phyloP scores from a whole-genome alignment of 92 coral and sea anemone genomes.

The Ricordea florida region DNA sequence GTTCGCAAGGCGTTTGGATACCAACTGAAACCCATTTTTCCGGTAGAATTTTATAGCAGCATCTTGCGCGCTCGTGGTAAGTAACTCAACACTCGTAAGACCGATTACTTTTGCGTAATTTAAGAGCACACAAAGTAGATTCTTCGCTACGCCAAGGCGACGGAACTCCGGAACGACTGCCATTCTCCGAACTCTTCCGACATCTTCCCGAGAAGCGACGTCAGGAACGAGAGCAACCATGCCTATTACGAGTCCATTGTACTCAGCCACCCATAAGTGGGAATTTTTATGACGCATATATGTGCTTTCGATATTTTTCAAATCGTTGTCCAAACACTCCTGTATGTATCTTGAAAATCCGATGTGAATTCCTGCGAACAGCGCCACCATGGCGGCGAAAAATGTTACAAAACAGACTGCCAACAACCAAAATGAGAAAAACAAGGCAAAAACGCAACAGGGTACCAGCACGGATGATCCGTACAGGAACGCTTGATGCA shows the following conservation, averaged over 20 bases:
- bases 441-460: background rate
- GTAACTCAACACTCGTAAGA: background rate
- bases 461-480: background rate
- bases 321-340: conserved; percentile 3
- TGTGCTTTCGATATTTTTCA: background rate
- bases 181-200: conserved; percentile 41
- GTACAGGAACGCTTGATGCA: background rate
- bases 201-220: background rate
- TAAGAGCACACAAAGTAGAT: background rate
- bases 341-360: conserved; percentile 35
- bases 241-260: background rate
- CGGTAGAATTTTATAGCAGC: conserved; percentile 32
- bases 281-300: conserved; percentile 1
- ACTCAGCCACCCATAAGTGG: conserved; percentile 41
- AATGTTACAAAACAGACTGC: background rate
- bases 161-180: conserved; percentile 40
- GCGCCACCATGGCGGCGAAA: background rate
- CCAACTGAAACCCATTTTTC: conserved; percentile 12
- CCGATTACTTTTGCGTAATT: background rate
- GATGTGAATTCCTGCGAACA: conserved; percentile 1
- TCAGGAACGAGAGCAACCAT: conserved; percentile 40
- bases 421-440: background rate
- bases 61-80: conserved; percentile 40
- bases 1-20: conserved; percentile 13
- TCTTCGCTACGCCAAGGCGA: conserved; percentile 26